phyloP scores from a whole-genome alignment of 2,797 vertebrate species.

The Pelochelys cantorii region DNA sequence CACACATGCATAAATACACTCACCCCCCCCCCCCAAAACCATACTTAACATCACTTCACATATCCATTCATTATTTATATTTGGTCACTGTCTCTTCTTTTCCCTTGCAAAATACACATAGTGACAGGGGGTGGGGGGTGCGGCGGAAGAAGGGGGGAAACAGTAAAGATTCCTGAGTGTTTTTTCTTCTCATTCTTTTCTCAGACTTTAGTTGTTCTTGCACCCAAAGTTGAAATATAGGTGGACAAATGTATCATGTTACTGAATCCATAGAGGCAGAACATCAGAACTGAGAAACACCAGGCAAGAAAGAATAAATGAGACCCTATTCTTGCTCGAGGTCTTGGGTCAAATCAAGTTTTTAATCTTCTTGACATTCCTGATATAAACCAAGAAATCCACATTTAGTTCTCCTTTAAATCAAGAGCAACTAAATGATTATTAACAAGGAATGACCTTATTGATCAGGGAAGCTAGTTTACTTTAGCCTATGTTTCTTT shows the following conservation, averaged over 20 bases:
- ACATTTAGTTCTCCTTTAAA: conserved; percentile 4
- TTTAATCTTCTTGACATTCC: conserved; percentile 56
- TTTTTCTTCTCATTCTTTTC: conserved; percentile 7
- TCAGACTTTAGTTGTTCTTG: background rate
- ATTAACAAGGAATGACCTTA: background rate
- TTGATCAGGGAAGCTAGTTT: background rate
- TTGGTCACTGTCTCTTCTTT: background rate
- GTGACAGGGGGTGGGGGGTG: background rate
- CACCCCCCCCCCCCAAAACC: background rate
- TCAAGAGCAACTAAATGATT: conserved; percentile 13
- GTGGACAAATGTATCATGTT: conserved; percentile 47
- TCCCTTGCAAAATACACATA: background rate
- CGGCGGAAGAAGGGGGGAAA: background rate
- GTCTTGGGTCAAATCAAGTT: conserved; percentile 60
- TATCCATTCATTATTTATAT: background rate
- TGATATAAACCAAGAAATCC: conserved; percentile 31
- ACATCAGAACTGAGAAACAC: conserved; percentile 18
- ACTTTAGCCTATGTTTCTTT: background rate
- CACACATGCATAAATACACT: background rate
- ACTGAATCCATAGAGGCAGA: conserved; percentile 39
- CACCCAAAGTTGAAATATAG: background rate
- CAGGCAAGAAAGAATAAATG: conserved; percentile 41
- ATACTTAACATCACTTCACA: background rate
- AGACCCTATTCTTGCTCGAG: conserved; percentile 37
- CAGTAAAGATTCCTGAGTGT: background rate